A percentile compares a stretch with the other conserved stretches of the same genome.
These are phyloP conservation scores for Gobionotothen gibberifrons DNA, from an alignment of 2,797 vertebrate genomes.

Conservation along the genomic window DNA sequence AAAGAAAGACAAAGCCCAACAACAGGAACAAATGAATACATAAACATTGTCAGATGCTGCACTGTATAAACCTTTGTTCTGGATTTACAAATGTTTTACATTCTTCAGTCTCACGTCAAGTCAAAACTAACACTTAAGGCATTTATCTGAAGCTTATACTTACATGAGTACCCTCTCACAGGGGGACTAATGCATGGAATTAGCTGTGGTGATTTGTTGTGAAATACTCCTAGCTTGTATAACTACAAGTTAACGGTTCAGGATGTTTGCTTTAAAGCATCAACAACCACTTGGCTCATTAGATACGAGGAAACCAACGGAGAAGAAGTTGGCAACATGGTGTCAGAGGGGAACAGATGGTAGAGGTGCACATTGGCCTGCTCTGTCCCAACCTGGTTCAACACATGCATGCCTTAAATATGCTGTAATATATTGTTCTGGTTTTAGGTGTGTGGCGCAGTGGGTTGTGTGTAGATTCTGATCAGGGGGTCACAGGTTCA, in stretches of 20 bases:
- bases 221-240: constrained; percentile 24
- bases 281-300: constrained; percentile 28
- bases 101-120: constrained; percentile 10
- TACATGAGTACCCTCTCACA: constrained; percentile 30
- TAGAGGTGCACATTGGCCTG: neutral
- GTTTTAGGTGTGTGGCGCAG: too few relatives aligned
- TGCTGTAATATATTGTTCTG: neutral
- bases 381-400: neutral
- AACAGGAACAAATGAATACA: constrained; percentile 11
- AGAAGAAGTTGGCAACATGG: constrained; percentile 28
- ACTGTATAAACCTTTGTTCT: neutral
- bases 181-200: constrained; percentile 27
- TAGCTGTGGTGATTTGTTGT: constrained; percentile 28
- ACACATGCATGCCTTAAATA: neutral
- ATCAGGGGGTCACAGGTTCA: too few relatives aligned
- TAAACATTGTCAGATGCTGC: constrained; percentile 4
- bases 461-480: too few relatives aligned
- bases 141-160: constrained; percentile 35
- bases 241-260: constrained; percentile 6
- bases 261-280: constrained; percentile 43
- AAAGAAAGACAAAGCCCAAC: constrained; percentile 8
- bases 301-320: constrained; percentile 5
- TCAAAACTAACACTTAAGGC: constrained; percentile 1
- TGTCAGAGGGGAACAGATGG: constrained; percentile 50
- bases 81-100: constrained; percentile 27